Evolutionary conservation across 2,113 vertebrate genomes (phyloP), one percentile per base, ranked within the genome.

Genomic region (Anolis carolinensis): DNA sequence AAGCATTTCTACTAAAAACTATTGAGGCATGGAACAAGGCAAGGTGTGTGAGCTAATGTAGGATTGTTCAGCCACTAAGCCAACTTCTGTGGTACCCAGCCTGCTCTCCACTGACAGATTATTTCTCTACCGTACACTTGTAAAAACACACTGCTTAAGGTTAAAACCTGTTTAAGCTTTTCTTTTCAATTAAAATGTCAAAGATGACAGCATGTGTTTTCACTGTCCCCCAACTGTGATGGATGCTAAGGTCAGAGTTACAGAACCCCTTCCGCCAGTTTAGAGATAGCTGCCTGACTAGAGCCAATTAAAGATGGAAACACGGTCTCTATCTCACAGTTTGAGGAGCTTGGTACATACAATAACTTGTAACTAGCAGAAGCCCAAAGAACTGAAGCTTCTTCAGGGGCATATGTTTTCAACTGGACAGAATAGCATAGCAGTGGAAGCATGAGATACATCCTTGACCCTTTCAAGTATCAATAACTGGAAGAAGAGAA

Each of bases 121-220:
- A 97, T 94, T 95, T 94, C 96, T 96, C 95, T 94, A 94, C 95
- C 39, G 93, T 95, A 95, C 95, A 95, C 94, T 97, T 97, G 95
- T 96, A 96, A 96, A 97, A 97, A 97, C 96, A 97, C 86, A 95
- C 91, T 94, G 95, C 94, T 96, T 96, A 94, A 71, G 90, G 96
- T 94, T 87, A 90, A 96, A 96, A 96, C 93, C 95, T 94, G 85
- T 93, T 95, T 95, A 96, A 96, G 95, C 94, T 96, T 86, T 96
- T 96, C 95, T 96, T 96, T 96, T 96, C 96, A 97, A 96, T 97
- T 97, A 97, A 97, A 96, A 96, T 95, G 97, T 97, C 95, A 96
- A 91, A 92, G 92, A 95, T 96, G 95, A 97, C 95, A 96, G 95
- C 93, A 93, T 94, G 92, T 95, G 92, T 94, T 96, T 96, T 96